Base-by-base conservation (phyloP, 2,113 vertebrate species). In the Clarias magur region DNA sequence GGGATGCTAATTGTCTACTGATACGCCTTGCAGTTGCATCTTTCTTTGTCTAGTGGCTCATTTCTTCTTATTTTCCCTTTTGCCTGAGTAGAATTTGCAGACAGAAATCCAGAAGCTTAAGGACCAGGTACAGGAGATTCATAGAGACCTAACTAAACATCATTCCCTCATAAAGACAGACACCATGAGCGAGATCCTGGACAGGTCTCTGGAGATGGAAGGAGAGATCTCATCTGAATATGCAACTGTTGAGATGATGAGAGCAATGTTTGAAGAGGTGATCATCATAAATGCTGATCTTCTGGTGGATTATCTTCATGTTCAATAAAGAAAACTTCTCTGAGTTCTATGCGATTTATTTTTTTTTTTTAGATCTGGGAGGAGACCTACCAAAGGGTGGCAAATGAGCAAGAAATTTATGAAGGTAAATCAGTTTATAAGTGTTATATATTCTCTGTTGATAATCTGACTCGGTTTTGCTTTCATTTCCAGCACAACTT, bases 321-420 rank as follows among this genome's bases (percentile, higher is more conserved):
- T 53, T 4, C 62, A 60, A 53, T 62, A 23, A 2, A 67, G 9
- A 48, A 54, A 65, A 60, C 3, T 21, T 48, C 7, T 48, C 0
- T 19, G 60, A 80, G 27, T 79, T 56, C 27, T 59, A 2, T 48
- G 17, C n/a, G 10, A 38, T 53, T 25, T n/a, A n/a, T n/a, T 54
- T 30, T 54, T 79, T n/a, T n/a, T 38, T 90, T 92, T 79, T 92
- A 97, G 96, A 94, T 95, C 19, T 97, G 96, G 96, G 96, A 97
- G 82, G 96, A 96, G 85, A 95, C 95, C 0, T 96, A 95, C 89
- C 97, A 96, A 93, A 92, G 95, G 34, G 94, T 96, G 86, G 96
- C 96, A n/a, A 95, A 96, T 0, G 95, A 97, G 89, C 96, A 97
- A 91, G 96, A 96, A 92, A 96, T 97, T 90, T 97, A 97, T 0